Conservation (phyloP, 2,797 vertebrate genomes). For the Sphenodon punctatus region DNA sequence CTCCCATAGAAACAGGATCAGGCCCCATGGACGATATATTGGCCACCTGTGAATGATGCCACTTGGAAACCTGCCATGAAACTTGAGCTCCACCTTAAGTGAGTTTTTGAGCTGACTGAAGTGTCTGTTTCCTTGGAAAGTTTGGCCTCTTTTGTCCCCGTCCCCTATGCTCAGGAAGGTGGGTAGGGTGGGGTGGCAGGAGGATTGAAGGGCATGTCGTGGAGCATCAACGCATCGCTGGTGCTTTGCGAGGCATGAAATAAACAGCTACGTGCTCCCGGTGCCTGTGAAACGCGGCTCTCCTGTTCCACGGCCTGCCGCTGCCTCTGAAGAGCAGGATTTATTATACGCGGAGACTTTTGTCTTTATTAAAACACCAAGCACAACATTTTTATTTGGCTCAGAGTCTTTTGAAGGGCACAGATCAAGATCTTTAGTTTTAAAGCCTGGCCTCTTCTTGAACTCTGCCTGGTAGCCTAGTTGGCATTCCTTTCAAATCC, state of each 20-base stretch:
- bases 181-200: background rate
- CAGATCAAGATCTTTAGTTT: background rate
- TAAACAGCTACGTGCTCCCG: background rate
- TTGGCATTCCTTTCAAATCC: background rate
- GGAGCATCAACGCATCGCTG: background rate
- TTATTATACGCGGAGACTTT: background rate
- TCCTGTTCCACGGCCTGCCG: background rate
- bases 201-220: background rate
- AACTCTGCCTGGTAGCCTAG: accelerated
- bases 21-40: too few relatives aligned
- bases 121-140: background rate
- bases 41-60: constrained; percentile 5
- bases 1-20: too few relatives aligned
- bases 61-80: background rate
- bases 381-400: background rate
- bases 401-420: accelerated
- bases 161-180: background rate
- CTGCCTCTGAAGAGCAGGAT: background rate
- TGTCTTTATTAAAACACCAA: background rate
- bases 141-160: background rate
- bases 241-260: background rate
- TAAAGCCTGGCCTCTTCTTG: background rate
- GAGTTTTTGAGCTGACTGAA: background rate
- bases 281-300: background rate
- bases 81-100: background rate